A percentile compares a stretch with the other conserved stretches of the same genome.
Evolutionary conservation across 2,888 invertebrate species (phyloP).

Genomic region (Patella pellucida): DNA sequence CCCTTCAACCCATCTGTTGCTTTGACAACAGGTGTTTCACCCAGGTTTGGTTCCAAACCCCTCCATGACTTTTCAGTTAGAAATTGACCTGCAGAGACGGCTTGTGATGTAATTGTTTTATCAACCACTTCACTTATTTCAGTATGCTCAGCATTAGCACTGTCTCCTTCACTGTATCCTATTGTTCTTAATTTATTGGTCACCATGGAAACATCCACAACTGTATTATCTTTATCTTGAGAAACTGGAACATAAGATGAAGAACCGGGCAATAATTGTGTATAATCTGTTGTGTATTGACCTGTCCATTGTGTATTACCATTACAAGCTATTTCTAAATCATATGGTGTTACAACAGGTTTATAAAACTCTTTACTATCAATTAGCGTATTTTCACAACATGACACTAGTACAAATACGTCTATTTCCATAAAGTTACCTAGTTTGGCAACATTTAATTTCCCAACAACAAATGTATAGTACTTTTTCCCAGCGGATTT

Average conservation of each 20-base stretch:
- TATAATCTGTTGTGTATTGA: conserved; percentile 82
- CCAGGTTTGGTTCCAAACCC: too few relatives aligned
- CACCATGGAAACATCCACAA: conserved; percentile 65
- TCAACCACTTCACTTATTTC: too few relatives aligned
- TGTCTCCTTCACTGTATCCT: conserved; percentile 32
- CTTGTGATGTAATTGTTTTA: too few relatives aligned
- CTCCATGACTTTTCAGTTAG: too few relatives aligned
- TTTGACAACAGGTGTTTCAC: too few relatives aligned
- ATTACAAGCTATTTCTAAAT: conserved; percentile 83
- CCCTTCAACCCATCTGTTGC: too few relatives aligned
- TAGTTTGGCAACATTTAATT: conserved; percentile 93
- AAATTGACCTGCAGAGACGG: too few relatives aligned
- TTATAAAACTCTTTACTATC: conserved; percentile 88
- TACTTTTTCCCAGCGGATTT: conserved; percentile 85
- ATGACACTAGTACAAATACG: conserved; percentile 90
- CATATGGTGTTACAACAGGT: conserved; percentile 92
- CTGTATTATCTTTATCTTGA: not conserved
- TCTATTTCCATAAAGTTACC: conserved; percentile 95
- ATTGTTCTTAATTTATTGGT: conserved; percentile 78
- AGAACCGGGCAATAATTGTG: conserved; percentile 78
- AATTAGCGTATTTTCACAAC: conserved; percentile 87
- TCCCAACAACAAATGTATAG: conserved; percentile 93
- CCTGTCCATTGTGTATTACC: conserved; percentile 73
- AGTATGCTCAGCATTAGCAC: too few relatives aligned
- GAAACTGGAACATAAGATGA: not conserved